A percentile compares a stretch with the other conserved stretches of the same genome.
These are phyloP conservation scores for honey bee (Apis mellifera) DNA, from an alignment of 1,140 invertebrate species.

Conservation along the genomic window DNA sequence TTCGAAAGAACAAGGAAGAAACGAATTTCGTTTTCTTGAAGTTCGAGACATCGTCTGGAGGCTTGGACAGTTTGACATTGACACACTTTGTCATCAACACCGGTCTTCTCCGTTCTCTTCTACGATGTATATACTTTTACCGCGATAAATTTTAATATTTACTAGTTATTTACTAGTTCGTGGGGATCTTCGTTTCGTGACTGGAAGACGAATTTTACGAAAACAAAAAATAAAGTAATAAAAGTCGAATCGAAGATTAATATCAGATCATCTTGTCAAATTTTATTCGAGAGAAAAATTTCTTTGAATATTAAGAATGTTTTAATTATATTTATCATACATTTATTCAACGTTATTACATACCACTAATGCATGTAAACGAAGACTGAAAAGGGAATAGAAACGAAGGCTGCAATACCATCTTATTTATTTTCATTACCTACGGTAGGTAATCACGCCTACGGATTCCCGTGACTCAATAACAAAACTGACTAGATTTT, in stretches of 20 bases:
- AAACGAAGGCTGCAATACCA: too few species aligned
- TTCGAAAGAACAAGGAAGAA: slow-evolving; percentile 19
- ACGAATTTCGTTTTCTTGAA: slow-evolving; percentile 14
- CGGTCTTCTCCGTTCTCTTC: slow-evolving; percentile 25
- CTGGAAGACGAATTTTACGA: background rate
- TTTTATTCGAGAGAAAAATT: background rate
- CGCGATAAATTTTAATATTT: slow-evolving; percentile 5
- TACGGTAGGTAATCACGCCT: too few species aligned
- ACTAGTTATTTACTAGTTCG: too few species aligned
- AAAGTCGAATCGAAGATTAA: background rate
- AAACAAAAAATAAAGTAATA: background rate
- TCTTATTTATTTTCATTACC: too few species aligned
- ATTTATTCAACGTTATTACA: too few species aligned
- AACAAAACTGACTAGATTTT: too few species aligned
- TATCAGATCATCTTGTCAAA: background rate
- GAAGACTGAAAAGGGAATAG: too few species aligned
- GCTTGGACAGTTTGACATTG: slow-evolving; percentile 62
- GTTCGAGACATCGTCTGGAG: slow-evolving; percentile 40
- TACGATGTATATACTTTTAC: background rate
- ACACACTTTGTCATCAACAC: slow-evolving; percentile 62
- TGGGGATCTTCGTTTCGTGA: background rate
- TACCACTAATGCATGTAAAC: too few species aligned
- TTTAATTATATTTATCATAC: too few species aligned
- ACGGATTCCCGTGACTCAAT: too few species aligned
- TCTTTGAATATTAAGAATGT: background rate